These are phyloP conservation scores for Acanthosepion pharaonis DNA, from an alignment of 2,888 invertebrate genomes.

Conservation along the genomic window DNA sequence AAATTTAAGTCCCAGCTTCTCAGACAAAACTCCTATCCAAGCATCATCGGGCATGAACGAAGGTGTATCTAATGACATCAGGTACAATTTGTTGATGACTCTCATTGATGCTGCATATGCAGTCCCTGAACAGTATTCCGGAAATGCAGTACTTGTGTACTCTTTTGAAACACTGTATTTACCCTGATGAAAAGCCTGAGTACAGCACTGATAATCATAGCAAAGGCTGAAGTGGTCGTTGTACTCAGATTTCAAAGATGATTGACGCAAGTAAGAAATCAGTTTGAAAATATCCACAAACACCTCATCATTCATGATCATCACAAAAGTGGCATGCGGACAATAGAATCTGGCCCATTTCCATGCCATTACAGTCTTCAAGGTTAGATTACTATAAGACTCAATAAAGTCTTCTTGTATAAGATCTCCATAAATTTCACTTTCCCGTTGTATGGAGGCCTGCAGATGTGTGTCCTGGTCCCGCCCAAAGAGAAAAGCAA, in stretches of 20 bases:
- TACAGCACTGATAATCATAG: slow-evolving; percentile 54
- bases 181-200: slow-evolving; percentile 42
- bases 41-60: slow-evolving; percentile 52
- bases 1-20: slow-evolving; percentile 52
- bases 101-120: slow-evolving; percentile 52
- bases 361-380: slow-evolving; percentile 57
- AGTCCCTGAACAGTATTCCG: slow-evolving; percentile 53
- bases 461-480: background rate
- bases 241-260: slow-evolving; percentile 40
- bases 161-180: slow-evolving; percentile 35
- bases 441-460: slow-evolving; percentile 50
- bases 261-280: slow-evolving; percentile 52
- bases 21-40: slow-evolving; percentile 53
- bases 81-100: slow-evolving; percentile 53
- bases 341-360: slow-evolving; percentile 57
- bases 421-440: slow-evolving; percentile 52
- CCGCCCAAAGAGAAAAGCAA: slow-evolving; percentile 54
- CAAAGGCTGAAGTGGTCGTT: slow-evolving; percentile 50
- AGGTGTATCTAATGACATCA: slow-evolving; percentile 53
- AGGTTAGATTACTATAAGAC: slow-evolving; percentile 55
- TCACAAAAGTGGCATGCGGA: slow-evolving; percentile 52
- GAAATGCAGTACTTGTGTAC: slow-evolving; percentile 49
- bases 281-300: slow-evolving; percentile 55
- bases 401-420: slow-evolving; percentile 57
- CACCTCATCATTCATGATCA: slow-evolving; percentile 57